These are phyloP conservation scores for Hirtodrosophila trivittata DNA, from an alignment of 2,888 invertebrate species.

Conservation along the genomic window DNA sequence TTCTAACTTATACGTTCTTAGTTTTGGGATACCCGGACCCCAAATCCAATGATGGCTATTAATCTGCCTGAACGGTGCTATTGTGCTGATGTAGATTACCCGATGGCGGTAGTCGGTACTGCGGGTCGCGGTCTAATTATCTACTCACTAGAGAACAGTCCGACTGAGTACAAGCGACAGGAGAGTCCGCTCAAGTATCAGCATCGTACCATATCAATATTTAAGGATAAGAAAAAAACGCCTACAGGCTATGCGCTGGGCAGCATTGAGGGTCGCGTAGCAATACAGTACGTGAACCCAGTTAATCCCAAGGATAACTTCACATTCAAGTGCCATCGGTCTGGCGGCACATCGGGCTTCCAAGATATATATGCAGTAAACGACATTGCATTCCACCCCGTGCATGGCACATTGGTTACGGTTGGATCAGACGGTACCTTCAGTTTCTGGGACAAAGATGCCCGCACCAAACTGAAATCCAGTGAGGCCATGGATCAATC, in stretches of 20 bases:
- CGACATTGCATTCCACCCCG: conserved; percentile 98
- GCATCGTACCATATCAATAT: conserved; percentile 97
- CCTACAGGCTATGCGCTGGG: conserved; percentile 96
- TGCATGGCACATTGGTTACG: conserved; percentile 97
- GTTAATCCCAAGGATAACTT: conserved; percentile 99
- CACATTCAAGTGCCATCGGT: conserved; percentile 99
- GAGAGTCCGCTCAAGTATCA: conserved; percentile 97
- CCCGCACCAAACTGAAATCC: conserved; percentile 97
- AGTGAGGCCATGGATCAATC: conserved; percentile 97
- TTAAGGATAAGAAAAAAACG: conserved; percentile 95
- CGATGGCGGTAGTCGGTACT: conserved; percentile 99
- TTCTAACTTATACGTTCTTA: conserved; percentile 73
- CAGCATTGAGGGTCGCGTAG: conserved; percentile 98
- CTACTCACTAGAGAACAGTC: conserved; percentile 97
- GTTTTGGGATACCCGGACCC: conserved; percentile 98
- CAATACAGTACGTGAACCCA: conserved; percentile 98
- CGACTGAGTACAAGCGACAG: conserved; percentile 95
- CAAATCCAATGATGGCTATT: conserved; percentile 95
- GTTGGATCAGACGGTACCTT: conserved; percentile 99
- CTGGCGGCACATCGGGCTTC: conserved; percentile 88
- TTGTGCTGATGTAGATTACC: conserved; percentile 98
- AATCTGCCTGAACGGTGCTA: conserved; percentile 96
- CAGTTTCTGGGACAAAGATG: conserved; percentile 99
- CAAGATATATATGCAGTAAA: conserved; percentile 92
- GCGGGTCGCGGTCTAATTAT: conserved; percentile 95